Conservation (phyloP, 2,888 invertebrate genomes). For the Calameuta pallipes region DNA sequence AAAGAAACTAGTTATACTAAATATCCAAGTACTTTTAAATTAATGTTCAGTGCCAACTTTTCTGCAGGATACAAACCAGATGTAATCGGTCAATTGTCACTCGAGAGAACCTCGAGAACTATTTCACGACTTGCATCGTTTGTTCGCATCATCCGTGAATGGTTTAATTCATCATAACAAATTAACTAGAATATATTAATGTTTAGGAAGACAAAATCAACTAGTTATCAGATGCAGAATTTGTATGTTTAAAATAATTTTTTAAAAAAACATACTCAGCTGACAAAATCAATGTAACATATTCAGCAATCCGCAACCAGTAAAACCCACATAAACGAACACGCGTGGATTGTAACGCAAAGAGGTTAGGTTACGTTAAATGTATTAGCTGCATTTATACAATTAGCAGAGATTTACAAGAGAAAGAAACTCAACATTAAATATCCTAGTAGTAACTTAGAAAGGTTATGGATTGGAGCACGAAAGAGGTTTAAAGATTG, state of each 20-base stretch:
- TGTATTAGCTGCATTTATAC: background rate
- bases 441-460: background rate
- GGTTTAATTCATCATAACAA: conserved; percentile 71
- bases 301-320: background rate
- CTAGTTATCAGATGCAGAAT: background rate
- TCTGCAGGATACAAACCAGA: conserved; percentile 34
- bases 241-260: background rate
- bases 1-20: background rate
- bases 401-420: background rate
- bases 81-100: conserved; percentile 17
- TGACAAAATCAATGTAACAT: too few species aligned
- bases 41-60: conserved; percentile 35
- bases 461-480: background rate
- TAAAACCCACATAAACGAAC: background rate
- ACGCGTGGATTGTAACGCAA: background rate
- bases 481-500: background rate
- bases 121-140: conserved; percentile 13
- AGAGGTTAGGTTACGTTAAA: background rate
- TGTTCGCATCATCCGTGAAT: conserved; percentile 68
- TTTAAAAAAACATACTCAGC: too few species aligned
- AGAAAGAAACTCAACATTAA: background rate
- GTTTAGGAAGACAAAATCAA: background rate
- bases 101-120: conserved; percentile 38
- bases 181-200: conserved; percentile 29
- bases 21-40: background rate